Conservation (phyloP, 2,113 vertebrate species). For the Cyanistes caeruleus region DNA sequence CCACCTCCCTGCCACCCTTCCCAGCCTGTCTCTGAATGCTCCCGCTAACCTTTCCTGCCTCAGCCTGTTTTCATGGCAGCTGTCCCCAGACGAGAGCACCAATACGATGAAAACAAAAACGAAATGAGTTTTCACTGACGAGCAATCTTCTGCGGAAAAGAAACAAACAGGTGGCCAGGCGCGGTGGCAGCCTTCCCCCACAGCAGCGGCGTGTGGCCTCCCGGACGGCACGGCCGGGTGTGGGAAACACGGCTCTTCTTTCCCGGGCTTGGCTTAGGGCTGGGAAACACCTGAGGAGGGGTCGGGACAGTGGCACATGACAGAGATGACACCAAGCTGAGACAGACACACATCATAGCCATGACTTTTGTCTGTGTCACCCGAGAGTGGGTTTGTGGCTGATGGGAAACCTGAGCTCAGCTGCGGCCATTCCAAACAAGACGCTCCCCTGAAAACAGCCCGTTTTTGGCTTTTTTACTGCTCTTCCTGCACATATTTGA, state of each 20-base stretch:
- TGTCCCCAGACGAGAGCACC: background rate
- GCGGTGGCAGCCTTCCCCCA: background rate
- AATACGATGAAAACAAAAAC: background rate
- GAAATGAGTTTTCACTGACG: background rate
- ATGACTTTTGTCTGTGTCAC: background rate
- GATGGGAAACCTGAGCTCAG: background rate
- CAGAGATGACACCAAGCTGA: background rate
- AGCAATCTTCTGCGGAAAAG: background rate
- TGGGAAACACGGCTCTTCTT: background rate
- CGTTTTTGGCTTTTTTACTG: background rate
- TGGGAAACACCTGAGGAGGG: accelerated
- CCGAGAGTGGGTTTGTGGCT: background rate
- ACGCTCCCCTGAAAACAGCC: background rate
- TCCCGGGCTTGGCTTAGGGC: background rate
- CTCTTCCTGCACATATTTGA: background rate
- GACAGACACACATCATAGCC: background rate
- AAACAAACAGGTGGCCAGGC: background rate
- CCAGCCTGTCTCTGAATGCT: background rate
- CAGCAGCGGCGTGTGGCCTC: background rate
- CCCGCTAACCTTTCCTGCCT: accelerated
- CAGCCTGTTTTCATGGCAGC: accelerated
- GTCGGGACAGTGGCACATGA: background rate
- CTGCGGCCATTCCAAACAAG: background rate
- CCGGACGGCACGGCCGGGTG: accelerated
- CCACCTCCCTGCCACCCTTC: background rate